Evolutionary conservation across 2,888 invertebrate genomes (phyloP), one percentile per base, ranked within the genome.

Genomic region (Malachius bipustulatus): DNA sequence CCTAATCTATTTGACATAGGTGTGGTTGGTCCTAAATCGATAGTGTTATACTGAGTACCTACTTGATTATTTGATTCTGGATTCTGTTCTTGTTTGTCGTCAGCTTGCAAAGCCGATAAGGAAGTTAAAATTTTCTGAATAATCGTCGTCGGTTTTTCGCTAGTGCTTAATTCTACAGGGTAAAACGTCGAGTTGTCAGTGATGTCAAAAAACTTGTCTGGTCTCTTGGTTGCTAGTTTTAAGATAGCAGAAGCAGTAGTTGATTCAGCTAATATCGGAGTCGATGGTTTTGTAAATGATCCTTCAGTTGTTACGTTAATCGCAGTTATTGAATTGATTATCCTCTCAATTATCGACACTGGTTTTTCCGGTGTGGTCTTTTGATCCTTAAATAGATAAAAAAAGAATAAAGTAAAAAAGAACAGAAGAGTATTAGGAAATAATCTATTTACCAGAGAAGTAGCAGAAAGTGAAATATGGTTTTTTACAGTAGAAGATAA

Each of bases 91-190:
- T 8, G 44, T 45, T 43, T n/a, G 37, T 52, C 50, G 27, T 54
- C 54, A 38, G 56, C 57, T 49, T 62, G 60, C 41, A 63, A 59
- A 34, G 62, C 62, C 30, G 59, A 56, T 30, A 63, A 45, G 34
- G 62, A 62, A 46, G 51, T 60, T 39, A 63, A 48, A 39, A 63
- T 63, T 51, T 54, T 54, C 49, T 63, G 61, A 39, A 63, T 63
- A 37, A 63, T 55, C 14, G 63, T 62, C 9, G 62, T 62, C 16
- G 62, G 60, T 52, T 57, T 59, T 51, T 60, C 60, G 34, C 59
- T 61, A 33, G 60, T 61, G 33, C 35, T 31, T 26, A 34, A 33
- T 44, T 46, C 43, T 38, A 47, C 38, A n/a, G 47, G 42, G 42
- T 40, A 43, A 42, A 48, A 38, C 35, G 38, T 36, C 30, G 24